These are phyloP conservation scores for Acleris emargana DNA, from an alignment of 2,888 invertebrate genomes.

Conservation along the genomic window DNA sequence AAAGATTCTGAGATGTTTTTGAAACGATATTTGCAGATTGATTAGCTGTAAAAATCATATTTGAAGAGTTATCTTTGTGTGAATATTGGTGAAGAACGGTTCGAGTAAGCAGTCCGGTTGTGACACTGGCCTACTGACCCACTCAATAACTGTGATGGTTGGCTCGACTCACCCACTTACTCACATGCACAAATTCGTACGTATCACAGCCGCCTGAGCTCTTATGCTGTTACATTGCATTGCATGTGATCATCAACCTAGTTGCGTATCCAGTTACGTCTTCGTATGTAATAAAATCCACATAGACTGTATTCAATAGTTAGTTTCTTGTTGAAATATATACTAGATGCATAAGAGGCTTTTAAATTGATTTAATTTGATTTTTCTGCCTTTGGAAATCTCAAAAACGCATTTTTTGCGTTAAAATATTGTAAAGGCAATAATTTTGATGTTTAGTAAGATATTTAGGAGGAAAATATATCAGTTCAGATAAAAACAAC, in stretches of 20 bases:
- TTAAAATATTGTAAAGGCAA: too few species aligned
- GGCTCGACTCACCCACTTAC: constrained; percentile 45
- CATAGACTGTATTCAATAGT: too few species aligned
- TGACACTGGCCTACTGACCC: constrained; percentile 74
- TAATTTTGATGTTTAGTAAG: too few species aligned
- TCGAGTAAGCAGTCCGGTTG: constrained; percentile 40
- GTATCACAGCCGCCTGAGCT: constrained; percentile 15
- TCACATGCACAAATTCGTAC: constrained; percentile 57
- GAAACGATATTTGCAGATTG: constrained; percentile 12
- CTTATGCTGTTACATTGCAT: constrained; percentile 11
- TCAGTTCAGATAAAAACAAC: too few species aligned
- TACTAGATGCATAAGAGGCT: too few species aligned
- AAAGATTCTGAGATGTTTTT: constrained; percentile 6
- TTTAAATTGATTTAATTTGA: too few species aligned
- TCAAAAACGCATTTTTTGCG: too few species aligned
- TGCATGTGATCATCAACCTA: constrained; percentile 29
- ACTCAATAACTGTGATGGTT: constrained; percentile 47
- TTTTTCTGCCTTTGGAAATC: too few species aligned
- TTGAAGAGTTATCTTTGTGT: constrained; percentile 13
- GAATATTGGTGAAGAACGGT: constrained; percentile 3
- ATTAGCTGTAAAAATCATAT: constrained; percentile 15
- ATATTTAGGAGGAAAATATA: too few species aligned
- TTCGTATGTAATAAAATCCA: not conserved
- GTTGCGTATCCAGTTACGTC: constrained; percentile 24
- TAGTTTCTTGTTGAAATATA: too few species aligned